These are phyloP conservation scores for Eupithecia exiguata DNA, from an alignment of 2,888 invertebrate genomes.

Conservation along the genomic window DNA sequence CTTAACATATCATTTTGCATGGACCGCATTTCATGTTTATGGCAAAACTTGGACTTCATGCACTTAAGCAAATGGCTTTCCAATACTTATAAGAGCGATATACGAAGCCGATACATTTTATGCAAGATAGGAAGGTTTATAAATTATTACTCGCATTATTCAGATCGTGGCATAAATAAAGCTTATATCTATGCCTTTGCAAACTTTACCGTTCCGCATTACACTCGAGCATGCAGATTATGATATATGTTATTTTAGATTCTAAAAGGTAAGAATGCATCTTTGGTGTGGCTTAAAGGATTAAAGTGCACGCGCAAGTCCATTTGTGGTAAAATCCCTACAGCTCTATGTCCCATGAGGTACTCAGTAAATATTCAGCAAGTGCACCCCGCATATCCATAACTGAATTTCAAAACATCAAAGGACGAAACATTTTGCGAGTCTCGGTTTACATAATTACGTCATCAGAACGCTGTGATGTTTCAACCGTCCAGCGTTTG, in stretches of 20 bases:
- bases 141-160: constrained; percentile 66
- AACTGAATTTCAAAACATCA: constrained; percentile 68
- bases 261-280: not conserved
- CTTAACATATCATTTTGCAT: constrained; percentile 80
- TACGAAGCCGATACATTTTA: constrained; percentile 70
- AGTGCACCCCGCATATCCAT: constrained; percentile 38
- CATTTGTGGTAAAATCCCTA: constrained; percentile 29
- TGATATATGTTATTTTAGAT: constrained; percentile 3
- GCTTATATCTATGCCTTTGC: constrained; percentile 37
- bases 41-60: constrained; percentile 81
- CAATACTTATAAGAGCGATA: constrained; percentile 79
- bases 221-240: constrained; percentile 6
- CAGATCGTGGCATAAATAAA: constrained; percentile 50
- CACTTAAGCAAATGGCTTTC: constrained; percentile 83
- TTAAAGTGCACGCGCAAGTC: constrained; percentile 8
- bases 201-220: constrained; percentile 36
- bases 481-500: constrained; percentile 64
- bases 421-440: constrained; percentile 65
- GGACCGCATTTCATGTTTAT: constrained; percentile 82
- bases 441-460: constrained; percentile 71
- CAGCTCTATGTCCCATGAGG: constrained; percentile 21
- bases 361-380: constrained; percentile 41
- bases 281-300: not conserved
- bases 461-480: constrained; percentile 73
- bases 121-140: constrained; percentile 65